A percentile compares a stretch with the other conserved stretches of the same genome.
These are phyloP conservation scores for Littorina saxatilis DNA, from an alignment of 1,140 invertebrate genomes.

Conservation along the genomic window DNA sequence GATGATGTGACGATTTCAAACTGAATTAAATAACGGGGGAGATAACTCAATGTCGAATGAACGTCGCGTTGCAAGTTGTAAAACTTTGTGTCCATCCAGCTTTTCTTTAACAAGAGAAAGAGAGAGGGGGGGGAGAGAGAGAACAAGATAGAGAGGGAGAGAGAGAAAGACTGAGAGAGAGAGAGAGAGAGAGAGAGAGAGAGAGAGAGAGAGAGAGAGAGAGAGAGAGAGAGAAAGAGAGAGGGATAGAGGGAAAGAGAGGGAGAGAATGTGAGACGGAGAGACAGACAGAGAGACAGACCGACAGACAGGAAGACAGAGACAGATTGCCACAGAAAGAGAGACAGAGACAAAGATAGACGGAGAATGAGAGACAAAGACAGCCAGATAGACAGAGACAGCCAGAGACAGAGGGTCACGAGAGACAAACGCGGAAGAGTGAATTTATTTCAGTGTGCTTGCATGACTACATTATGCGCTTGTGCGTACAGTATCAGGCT, in stretches of 20 bases:
- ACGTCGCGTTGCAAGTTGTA: too few relatives aligned
- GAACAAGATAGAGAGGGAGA: neutral
- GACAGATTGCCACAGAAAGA: neutral
- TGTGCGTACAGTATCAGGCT: too few relatives aligned
- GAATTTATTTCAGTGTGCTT: neutral
- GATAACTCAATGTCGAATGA: too few relatives aligned
- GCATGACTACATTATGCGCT: neutral
- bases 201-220: constrained; percentile 14
- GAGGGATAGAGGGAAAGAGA: neutral
- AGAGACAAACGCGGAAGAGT: too few relatives aligned
- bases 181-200: neutral
- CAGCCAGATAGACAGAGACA: too few relatives aligned
- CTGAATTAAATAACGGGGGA: too few relatives aligned
- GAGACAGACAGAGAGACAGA: neutral
- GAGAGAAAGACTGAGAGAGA: neutral
- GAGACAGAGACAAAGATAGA: too few relatives aligned
- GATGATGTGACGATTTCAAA: too few relatives aligned
- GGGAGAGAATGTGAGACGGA: neutral
- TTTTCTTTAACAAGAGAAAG: constrained; percentile 35
- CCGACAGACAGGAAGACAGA: neutral
- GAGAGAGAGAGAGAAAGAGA: constrained; percentile 9
- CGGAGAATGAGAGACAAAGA: too few relatives aligned
- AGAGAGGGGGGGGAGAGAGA: constrained; percentile 16
- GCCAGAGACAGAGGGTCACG: neutral
- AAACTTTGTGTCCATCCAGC: too few relatives aligned